These are phyloP conservation scores for Notamacropus eugenii DNA, from an alignment of 2,797 vertebrate genomes.

Conservation along the genomic window DNA sequence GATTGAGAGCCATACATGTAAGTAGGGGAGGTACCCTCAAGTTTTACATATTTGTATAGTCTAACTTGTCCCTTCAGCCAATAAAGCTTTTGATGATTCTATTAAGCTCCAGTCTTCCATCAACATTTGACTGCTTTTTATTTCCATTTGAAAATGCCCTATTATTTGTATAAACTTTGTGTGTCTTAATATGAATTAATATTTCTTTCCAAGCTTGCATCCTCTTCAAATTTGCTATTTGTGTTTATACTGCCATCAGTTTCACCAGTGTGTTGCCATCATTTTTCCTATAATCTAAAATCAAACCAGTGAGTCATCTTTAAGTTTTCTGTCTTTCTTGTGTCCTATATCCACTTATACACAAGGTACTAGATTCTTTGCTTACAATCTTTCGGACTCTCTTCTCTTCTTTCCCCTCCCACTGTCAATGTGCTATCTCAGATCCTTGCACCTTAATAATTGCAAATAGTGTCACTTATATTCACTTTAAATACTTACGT, in stretches of 20 bases:
- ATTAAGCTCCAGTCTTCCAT: too few species aligned
- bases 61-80: too few species aligned
- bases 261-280: too few species aligned
- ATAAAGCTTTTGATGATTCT: too few species aligned
- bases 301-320: background rate
- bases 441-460: background rate
- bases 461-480: background rate
- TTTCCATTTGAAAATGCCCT: background rate
- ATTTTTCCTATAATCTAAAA: background rate
- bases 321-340: background rate
- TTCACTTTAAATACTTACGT: background rate
- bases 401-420: background rate
- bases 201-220: background rate
- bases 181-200: too few species aligned
- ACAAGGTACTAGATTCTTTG: background rate
- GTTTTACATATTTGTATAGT: too few species aligned
- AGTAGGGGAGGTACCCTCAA: too few species aligned
- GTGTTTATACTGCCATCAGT: background rate
- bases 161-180: background rate
- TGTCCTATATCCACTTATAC: background rate
- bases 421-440: background rate
- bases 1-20: too few species aligned
- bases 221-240: background rate
- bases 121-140: too few species aligned
- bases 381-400: background rate